Evolutionary conservation across 2,888 invertebrate species (phyloP).

Genomic region (Strigamia transsilvanica): DNA sequence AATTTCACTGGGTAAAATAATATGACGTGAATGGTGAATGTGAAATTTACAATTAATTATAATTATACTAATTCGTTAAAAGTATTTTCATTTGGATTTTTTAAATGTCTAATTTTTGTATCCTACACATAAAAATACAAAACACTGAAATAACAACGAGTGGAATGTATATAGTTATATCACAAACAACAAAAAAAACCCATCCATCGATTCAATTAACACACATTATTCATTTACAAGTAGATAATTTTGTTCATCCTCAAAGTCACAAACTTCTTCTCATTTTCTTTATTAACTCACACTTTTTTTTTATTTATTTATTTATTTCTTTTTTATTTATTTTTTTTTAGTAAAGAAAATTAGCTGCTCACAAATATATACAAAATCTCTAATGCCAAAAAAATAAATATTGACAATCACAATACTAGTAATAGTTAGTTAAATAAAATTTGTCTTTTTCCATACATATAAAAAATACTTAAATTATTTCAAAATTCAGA

Average conservation of each 20-base stretch:
- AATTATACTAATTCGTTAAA: neutral
- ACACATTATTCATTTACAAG: slow-evolving; percentile 7
- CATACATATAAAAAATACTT: too few relatives aligned
- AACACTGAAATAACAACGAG: neutral
- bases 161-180: slow-evolving; percentile 15
- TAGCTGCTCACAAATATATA: slow-evolving; percentile 27
- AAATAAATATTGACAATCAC: neutral
- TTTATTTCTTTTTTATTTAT: neutral
- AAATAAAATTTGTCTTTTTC: too few relatives aligned
- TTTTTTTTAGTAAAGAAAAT: neutral
- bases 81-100: neutral
- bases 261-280: neutral
- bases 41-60: neutral
- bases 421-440: neutral
- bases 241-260: slow-evolving; percentile 2
- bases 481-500: too few relatives aligned
- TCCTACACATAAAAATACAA: neutral
- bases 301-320: too few relatives aligned
- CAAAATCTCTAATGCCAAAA: neutral
- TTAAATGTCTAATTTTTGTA: neutral
- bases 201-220: neutral
- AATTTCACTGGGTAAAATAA: neutral
- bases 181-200: neutral
- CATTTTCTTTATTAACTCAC: neutral
- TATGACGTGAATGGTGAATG: neutral